Percentiles rank a stretch among this genome's conserved stretches.
These are phyloP conservation scores for Python bivittatus DNA, from an alignment of 2,113 vertebrate species.

Conservation along the genomic window DNA sequence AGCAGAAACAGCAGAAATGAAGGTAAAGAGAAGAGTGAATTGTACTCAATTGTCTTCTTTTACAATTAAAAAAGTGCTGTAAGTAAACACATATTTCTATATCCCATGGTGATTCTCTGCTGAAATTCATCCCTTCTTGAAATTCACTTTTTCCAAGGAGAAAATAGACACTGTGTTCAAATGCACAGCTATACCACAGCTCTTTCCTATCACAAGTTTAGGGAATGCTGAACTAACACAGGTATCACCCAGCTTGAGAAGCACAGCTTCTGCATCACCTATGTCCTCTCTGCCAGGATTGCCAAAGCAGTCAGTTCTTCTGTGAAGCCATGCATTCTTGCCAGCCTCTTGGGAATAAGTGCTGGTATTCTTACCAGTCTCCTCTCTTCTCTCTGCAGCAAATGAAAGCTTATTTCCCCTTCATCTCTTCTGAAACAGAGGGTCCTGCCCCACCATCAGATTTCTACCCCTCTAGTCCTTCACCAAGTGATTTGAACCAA, in stretches of 20 bases:
- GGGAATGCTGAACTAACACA: neutral
- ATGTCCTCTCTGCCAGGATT: neutral
- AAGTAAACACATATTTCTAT: too few species aligned
- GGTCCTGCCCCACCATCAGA: too few species aligned
- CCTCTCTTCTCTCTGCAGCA: neutral
- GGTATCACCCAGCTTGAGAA: neutral
- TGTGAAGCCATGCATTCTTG: neutral
- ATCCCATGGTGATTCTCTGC: too few species aligned
- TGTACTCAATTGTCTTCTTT: too few species aligned
- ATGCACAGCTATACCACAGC: neutral
- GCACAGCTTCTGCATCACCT: neutral
- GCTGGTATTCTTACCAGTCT: slow-evolving; percentile 12
- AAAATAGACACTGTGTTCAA: too few species aligned
- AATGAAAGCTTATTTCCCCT: neutral
- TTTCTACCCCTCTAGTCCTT: too few species aligned
- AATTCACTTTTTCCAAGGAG: too few species aligned
- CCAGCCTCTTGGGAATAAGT: neutral
- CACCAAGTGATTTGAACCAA: too few species aligned
- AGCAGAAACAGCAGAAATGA: too few species aligned
- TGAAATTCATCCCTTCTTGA: too few species aligned
- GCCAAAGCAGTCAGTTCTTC: neutral
- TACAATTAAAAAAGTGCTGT: too few species aligned
- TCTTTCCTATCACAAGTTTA: neutral
- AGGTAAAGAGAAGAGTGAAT: too few species aligned
- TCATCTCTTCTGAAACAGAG: neutral